A percentile compares a stretch with the other conserved stretches of the same genome.
Evolutionary conservation across 1,140 invertebrate genomes (phyloP).

Genomic region (Drosophila cardini): DNA sequence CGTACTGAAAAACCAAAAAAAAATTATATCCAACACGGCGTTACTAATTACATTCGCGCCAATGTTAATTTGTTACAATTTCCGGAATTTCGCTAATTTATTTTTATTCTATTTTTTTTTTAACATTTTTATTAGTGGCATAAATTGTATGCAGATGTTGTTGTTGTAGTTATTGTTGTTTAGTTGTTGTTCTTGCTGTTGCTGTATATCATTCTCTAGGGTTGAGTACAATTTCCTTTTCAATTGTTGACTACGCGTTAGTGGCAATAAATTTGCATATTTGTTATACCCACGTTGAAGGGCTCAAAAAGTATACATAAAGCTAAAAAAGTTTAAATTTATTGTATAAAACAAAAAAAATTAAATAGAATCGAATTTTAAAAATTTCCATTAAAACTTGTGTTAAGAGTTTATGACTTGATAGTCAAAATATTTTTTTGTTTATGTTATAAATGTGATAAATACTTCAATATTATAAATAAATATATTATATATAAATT

Average conservation of each 20-base stretch:
- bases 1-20: constrained; percentile 17
- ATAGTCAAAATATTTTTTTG: too few relatives aligned
- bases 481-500: too few relatives aligned
- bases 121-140: constrained; percentile 75
- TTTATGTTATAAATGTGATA: too few relatives aligned
- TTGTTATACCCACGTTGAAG: constrained; percentile 23
- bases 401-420: too few relatives aligned
- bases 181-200: constrained; percentile 19
- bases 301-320: constrained; percentile 16
- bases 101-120: constrained; percentile 65
- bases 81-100: constrained; percentile 83
- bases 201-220: constrained; percentile 35
- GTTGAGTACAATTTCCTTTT: constrained; percentile 58
- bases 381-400: too few relatives aligned
- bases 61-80: constrained; percentile 83
- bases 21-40: constrained; percentile 46
- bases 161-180: constrained; percentile 16
- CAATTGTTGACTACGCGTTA: constrained; percentile 51
- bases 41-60: constrained; percentile 81
- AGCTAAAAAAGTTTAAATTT: neutral
- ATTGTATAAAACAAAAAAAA: too few relatives aligned
- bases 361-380: too few relatives aligned
- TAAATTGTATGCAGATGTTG: constrained; percentile 61
- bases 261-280: constrained; percentile 58
- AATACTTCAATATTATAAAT: too few relatives aligned